These are phyloP conservation scores for Cyrtonyx montezumae DNA, from an alignment of 2,113 vertebrate species.

Conservation along the genomic window DNA sequence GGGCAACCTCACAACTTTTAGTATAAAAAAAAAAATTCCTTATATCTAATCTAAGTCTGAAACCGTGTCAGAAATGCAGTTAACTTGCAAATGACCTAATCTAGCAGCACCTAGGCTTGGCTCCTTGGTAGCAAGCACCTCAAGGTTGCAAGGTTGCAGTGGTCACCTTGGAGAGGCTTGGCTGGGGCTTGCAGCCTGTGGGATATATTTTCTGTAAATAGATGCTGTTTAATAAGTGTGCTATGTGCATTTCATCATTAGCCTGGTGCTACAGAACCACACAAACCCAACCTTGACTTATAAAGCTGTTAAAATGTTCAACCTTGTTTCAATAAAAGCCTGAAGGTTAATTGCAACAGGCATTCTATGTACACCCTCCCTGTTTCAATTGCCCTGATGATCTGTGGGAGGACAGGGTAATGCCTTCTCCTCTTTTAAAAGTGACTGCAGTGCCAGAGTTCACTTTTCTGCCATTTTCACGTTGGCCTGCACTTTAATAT, in stretches of 20 bases:
- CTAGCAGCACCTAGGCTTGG: neutral
- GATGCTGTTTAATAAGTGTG: constrained; percentile 38
- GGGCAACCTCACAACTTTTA: no score
- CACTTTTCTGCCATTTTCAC: constrained; percentile 22
- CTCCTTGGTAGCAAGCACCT: neutral
- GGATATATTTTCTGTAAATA: constrained; percentile 41
- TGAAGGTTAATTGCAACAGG: constrained; percentile 61
- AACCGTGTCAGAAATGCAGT: neutral
- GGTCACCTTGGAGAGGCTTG: neutral
- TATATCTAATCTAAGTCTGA: no score
- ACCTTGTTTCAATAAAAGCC: constrained; percentile 66
- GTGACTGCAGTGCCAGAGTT: constrained; percentile 21
- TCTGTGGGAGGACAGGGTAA: constrained; percentile 33
- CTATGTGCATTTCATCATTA: constrained; percentile 25
- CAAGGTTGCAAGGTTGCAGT: neutral
- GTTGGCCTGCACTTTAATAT: constrained; percentile 48
- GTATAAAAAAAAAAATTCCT: no score
- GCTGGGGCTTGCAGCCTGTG: neutral
- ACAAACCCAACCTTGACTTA: constrained; percentile 33
- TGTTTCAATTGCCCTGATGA: constrained; percentile 32
- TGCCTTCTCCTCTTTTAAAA: constrained; percentile 40
- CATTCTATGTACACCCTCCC: neutral
- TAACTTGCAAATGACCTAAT: neutral
- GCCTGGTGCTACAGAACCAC: neutral
- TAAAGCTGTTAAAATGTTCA: constrained; percentile 60